phyloP scores from a whole-genome alignment of 2,797 vertebrate species.

The Onychomys torridus region DNA sequence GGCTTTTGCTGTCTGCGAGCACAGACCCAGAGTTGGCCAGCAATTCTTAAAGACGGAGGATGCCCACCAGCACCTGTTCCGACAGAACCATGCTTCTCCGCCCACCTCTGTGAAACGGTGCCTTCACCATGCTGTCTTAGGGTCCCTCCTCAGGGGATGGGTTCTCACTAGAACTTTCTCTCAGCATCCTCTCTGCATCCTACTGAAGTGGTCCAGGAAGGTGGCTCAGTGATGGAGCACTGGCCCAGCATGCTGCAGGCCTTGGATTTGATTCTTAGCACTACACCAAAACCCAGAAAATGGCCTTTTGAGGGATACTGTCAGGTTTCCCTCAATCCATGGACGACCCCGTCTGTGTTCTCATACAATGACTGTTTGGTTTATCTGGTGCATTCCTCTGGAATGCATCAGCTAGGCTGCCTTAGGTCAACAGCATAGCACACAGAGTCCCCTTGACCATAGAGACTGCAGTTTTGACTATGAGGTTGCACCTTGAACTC shows the following conservation, averaged over 20 bases:
- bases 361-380: fast-evolving
- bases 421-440: fast-evolving
- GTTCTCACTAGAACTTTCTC: fast-evolving
- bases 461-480: fast-evolving
- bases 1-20: background rate
- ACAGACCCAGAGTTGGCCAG: background rate
- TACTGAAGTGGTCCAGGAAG: fast-evolving
- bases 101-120: background rate
- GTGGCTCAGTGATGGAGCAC: fast-evolving
- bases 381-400: fast-evolving
- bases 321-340: fast-evolving
- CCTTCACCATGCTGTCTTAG: fast-evolving
- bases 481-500: background rate
- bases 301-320: fast-evolving
- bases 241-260: background rate
- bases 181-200: fast-evolving
- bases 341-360: fast-evolving
- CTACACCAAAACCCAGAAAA: background rate
- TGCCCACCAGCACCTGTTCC: background rate
- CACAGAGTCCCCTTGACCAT: background rate
- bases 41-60: background rate
- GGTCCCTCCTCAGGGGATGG: fast-evolving
- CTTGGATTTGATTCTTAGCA: no score
- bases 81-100: fast-evolving
- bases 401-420: fast-evolving